These are phyloP conservation scores for Rhabdomys pumilio DNA, from an alignment of 2,797 vertebrate genomes.

Conservation along the genomic window DNA sequence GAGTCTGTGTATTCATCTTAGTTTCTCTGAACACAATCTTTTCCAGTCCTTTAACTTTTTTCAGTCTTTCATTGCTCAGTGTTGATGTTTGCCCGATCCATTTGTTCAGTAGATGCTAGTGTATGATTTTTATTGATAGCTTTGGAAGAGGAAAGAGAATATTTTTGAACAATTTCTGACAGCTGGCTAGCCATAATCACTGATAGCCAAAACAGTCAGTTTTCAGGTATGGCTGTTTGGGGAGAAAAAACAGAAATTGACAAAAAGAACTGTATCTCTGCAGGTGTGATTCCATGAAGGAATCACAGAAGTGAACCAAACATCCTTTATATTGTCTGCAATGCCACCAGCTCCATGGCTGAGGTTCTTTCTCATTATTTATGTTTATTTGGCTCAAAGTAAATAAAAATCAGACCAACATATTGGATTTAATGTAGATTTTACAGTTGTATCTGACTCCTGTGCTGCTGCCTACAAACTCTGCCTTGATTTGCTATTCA, in stretches of 20 bases:
- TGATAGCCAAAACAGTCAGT: slow-evolving; percentile 51
- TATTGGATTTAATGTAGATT: slow-evolving; percentile 74
- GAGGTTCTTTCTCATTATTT: slow-evolving; percentile 73
- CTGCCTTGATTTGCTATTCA: slow-evolving; percentile 62
- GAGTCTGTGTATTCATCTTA: background rate
- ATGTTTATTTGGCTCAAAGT: slow-evolving; percentile 75
- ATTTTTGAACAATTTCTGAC: slow-evolving; percentile 78
- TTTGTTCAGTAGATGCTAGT: slow-evolving; percentile 60
- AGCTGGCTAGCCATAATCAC: slow-evolving; percentile 69
- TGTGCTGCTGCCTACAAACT: slow-evolving; percentile 50
- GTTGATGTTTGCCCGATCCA: slow-evolving; percentile 60
- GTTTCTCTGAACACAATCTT: slow-evolving; percentile 55
- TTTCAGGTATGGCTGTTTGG: slow-evolving; percentile 72
- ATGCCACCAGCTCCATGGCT: slow-evolving; percentile 53
- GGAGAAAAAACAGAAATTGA: slow-evolving; percentile 64
- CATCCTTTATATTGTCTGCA: slow-evolving; percentile 61
- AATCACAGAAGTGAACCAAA: slow-evolving; percentile 73
- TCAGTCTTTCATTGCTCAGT: slow-evolving; percentile 7
- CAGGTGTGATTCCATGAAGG: slow-evolving; percentile 77
- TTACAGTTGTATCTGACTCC: slow-evolving; percentile 65
- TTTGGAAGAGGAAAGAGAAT: slow-evolving; percentile 66
- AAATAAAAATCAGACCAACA: slow-evolving; percentile 77
- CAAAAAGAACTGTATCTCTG: slow-evolving; percentile 65
- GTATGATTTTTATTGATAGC: slow-evolving; percentile 73
- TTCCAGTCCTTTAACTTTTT: slow-evolving; percentile 61